Conservation (phyloP, 2,888 invertebrate species). For the Trachelus troglodyta region DNA sequence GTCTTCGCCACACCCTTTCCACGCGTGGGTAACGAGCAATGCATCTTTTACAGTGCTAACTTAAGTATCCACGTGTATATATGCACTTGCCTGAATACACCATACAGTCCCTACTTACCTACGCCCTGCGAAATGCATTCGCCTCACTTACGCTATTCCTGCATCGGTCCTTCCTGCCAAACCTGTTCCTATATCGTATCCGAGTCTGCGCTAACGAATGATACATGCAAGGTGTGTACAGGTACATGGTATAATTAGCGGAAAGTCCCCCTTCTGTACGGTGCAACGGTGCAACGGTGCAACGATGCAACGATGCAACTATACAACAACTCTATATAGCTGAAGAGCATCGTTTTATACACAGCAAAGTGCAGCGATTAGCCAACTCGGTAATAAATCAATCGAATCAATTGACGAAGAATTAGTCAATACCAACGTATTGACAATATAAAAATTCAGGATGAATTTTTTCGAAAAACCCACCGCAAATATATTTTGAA, state of each 20-base stretch:
- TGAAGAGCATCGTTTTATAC: neutral
- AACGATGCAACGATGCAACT: neutral
- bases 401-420: neutral
- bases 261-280: neutral
- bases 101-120: neutral
- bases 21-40: neutral
- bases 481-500: neutral
- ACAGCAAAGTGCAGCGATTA: neutral
- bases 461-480: neutral
- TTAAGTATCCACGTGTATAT: neutral
- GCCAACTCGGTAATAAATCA: neutral
- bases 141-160: neutral
- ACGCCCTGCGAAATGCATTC: neutral
- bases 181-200: neutral
- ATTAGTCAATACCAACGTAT: neutral
- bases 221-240: constrained; percentile 1
- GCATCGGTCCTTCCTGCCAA: neutral
- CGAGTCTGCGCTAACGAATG: constrained; percentile 1
- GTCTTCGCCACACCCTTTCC: constrained; percentile 3
- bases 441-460: neutral
- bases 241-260: constrained; percentile 10
- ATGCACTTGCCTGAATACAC: neutral
- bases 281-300: neutral
- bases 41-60: neutral
- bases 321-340: neutral